Percentiles rank a stretch among this genome's conserved stretches.
These are phyloP conservation scores for Papilio gigon DNA, from an alignment of 2,888 invertebrate species.

Conservation along the genomic window DNA sequence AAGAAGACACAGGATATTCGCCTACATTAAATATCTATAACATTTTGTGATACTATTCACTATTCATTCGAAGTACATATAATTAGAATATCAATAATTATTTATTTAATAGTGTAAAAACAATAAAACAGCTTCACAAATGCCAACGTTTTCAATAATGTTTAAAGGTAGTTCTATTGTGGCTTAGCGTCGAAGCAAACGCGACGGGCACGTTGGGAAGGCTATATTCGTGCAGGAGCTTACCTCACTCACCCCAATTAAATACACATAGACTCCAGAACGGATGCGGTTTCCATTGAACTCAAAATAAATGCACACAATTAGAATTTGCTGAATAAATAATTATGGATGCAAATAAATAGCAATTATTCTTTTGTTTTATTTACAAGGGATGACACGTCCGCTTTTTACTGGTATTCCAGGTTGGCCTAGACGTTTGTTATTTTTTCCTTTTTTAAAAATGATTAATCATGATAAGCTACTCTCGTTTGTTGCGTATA, in stretches of 20 bases:
- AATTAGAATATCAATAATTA: neutral
- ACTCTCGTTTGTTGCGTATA: no score
- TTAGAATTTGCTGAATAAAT: neutral
- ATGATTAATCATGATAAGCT: neutral
- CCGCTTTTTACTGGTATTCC: neutral
- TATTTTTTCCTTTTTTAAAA: neutral
- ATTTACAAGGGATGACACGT: neutral
- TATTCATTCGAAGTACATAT: no score
- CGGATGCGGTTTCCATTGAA: neutral
- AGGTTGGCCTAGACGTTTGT: neutral
- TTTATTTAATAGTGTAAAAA: neutral
- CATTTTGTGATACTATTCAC: no score
- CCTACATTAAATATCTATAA: no score
- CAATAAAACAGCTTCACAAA: no score
- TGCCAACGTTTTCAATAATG: neutral
- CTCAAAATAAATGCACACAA: slow-evolving; percentile 10
- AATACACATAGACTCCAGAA: slow-evolving; percentile 3
- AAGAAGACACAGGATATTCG: no score
- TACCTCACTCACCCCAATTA: slow-evolving; percentile 19
- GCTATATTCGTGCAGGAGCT: slow-evolving; percentile 1
- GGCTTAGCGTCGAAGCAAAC: neutral
- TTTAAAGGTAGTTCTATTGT: neutral
- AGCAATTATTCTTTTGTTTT: neutral
- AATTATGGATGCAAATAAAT: neutral
- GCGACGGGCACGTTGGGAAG: neutral